Evolutionary conservation across 2,797 vertebrate species (phyloP), one percentile per base, ranked within the genome.

Genomic region (Tenualosa ilisha): DNA sequence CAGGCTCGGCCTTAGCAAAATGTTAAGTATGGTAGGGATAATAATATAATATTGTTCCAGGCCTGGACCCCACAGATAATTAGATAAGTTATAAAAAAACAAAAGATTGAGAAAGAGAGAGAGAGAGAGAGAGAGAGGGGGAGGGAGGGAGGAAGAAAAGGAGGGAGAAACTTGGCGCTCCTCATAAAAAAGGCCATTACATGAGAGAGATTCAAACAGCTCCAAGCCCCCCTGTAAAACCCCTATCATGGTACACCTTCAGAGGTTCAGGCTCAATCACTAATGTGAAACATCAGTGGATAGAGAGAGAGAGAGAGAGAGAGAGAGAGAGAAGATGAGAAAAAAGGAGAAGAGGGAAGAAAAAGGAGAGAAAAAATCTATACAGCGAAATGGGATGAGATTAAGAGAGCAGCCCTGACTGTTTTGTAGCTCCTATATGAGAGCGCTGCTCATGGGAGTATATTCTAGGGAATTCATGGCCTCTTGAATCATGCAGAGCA

Each of bases 131-230:
- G 31, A 4, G 68, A 40, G 26, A 72, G 65, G 37, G 68, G 13
- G 65, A 40, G 65, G 37, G 65, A 72, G 65, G 37, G 65, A 63
- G n/a, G 24, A 8, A 63, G 61, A 63, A n/a, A 63, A n/a, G 37
- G 65, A 72, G 65, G 17, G 31, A 75, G 37, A 75, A 31, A 75
- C 65, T 84, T 26, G 81, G 82, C 82, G 68, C 86, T 75, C 68
- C 68, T 86, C 87, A 84, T 88, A 89, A 90, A 87, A 87, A 84
- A 86, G 85, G 54, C 22, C 59, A 86, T 86, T 88, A 86, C 43
- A 40, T 84, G 63, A 51, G 50, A 87, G 49, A 68, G 84, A 88
- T 86, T 89, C 83, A 89, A 85, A 88, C 82, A 8, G 81, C 87
- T 86, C 46, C 72, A 81, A 86, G 85, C 87, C 2, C 53, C 68